A percentile compares a stretch with the other conserved stretches of the same genome.
Conservation (phyloP, 2,888 invertebrate genomes). For the Diogma glabrata region DNA sequence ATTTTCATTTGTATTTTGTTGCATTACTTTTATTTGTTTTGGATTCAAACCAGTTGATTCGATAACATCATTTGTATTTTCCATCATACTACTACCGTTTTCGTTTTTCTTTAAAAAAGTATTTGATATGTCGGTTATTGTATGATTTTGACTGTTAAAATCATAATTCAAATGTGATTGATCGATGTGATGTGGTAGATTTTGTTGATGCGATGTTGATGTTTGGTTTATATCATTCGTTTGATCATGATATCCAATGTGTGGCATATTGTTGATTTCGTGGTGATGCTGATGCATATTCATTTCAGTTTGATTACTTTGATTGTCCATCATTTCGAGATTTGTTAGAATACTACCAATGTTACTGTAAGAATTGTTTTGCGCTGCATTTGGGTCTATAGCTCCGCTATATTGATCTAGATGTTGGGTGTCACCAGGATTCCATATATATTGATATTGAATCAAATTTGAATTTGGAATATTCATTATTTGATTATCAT, state of each 20-base stretch:
- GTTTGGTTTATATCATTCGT: too few species aligned
- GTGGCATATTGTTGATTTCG: conserved; percentile 3
- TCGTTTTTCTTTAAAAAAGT: conserved; percentile 14
- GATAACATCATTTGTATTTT: conserved; percentile 8
- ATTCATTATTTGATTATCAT: conserved; percentile 5
- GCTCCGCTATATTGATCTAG: too few species aligned
- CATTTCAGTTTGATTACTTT: conserved; percentile 32
- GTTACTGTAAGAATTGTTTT: conserved; percentile 28
- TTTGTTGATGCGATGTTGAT: conserved; percentile 19
- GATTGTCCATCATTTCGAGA: conserved; percentile 32
- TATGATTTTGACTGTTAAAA: conserved; percentile 18
- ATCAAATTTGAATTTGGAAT: conserved; percentile 1
- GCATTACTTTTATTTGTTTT: conserved; percentile 11
- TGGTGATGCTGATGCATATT: too few species aligned
- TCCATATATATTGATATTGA: conserved; percentile 5
- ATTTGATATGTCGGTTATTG: conserved; percentile 20
- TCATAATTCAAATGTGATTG: conserved; percentile 17
- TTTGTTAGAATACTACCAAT: conserved; percentile 37
- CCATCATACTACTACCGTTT: conserved; percentile 1
- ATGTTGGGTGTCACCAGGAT: conserved; percentile 11
- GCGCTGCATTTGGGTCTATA: conserved; percentile 20
- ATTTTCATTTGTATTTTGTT: conserved; percentile 15
- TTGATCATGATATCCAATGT: neutral
- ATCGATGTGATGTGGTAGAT: conserved; percentile 12
- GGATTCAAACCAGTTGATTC: conserved; percentile 11